A percentile compares a stretch with the other conserved stretches of the same genome.
phyloP scores from a whole-genome alignment of 2,113 vertebrate species.

The Thomomys bottae region DNA sequence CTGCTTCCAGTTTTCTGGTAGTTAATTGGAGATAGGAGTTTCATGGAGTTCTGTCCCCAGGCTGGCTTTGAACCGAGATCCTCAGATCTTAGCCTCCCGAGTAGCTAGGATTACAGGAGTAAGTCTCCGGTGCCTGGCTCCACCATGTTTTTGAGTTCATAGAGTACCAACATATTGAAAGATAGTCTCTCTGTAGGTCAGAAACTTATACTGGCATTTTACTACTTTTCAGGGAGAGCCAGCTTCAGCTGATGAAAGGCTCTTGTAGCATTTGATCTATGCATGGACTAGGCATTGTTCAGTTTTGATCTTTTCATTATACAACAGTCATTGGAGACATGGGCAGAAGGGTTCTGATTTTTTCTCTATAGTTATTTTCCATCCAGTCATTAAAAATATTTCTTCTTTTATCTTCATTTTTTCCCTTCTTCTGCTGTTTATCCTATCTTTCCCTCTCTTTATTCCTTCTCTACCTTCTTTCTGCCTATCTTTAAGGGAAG shows the following conservation, averaged over 20 bases:
- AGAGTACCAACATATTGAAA: not conserved
- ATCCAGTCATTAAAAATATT: not conserved
- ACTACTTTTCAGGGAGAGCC: not conserved
- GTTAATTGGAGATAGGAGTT: too few species aligned
- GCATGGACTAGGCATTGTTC: too few species aligned
- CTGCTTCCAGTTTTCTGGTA: too few species aligned
- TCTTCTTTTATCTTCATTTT: not conserved
- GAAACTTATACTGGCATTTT: not conserved
- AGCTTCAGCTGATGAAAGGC: not conserved
- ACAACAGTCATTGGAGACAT: not conserved
- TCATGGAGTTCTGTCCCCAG: too few species aligned
- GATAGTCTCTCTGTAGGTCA: not conserved
- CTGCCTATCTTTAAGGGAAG: not conserved
- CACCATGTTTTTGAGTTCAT: not conserved
- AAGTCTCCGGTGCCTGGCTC: too few species aligned
- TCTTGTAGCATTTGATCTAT: fast-evolving
- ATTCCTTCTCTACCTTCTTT: not conserved
- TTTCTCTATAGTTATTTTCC: not conserved
- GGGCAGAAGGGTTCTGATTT: not conserved
- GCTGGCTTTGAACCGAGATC: too few species aligned
- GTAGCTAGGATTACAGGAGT: too few species aligned
- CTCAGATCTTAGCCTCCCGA: too few species aligned
- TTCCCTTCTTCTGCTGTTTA: not conserved
- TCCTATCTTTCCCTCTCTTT: not conserved
- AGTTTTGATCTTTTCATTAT: not conserved